Evolutionary conservation across 1,140 invertebrate genomes (phyloP).

Genomic region (Archegozetes longisetosus): DNA sequence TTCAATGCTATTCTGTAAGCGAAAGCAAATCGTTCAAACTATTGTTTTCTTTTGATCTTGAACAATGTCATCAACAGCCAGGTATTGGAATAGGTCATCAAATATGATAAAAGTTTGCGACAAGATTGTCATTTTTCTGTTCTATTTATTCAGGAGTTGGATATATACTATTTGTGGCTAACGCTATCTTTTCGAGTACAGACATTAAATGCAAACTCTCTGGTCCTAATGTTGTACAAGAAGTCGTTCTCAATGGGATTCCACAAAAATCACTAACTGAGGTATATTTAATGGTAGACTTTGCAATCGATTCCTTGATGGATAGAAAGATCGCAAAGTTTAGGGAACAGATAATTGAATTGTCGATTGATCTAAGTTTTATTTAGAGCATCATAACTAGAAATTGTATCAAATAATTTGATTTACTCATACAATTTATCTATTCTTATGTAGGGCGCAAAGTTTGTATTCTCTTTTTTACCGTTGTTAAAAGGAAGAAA

Average conservation of each 20-base stretch:
- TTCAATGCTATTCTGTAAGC: constrained; percentile 2
- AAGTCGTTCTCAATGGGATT: background rate
- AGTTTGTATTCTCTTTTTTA: background rate
- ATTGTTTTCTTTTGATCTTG: background rate
- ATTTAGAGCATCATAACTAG: too few relatives aligned
- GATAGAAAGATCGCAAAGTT: too few relatives aligned
- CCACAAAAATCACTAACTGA: background rate
- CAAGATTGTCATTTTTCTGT: too few relatives aligned
- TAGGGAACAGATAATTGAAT: background rate
- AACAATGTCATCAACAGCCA: background rate
- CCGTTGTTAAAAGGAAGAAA: background rate
- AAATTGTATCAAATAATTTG: too few relatives aligned
- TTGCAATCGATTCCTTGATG: too few relatives aligned
- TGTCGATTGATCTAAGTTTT: too few relatives aligned
- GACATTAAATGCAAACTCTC: background rate
- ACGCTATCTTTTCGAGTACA: background rate
- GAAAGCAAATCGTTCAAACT: background rate
- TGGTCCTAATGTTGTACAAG: background rate
- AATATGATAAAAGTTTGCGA: too few relatives aligned
- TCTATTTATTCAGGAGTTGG: background rate
- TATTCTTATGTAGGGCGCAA: background rate
- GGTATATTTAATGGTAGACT: too few relatives aligned
- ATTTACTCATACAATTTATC: background rate
- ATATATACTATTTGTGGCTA: background rate
- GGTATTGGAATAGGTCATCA: too few relatives aligned